A percentile compares a stretch with the other conserved stretches of the same genome.
Evolutionary conservation across 2,888 invertebrate species (phyloP).

Genomic region (Bimastos eiseni): DNA sequence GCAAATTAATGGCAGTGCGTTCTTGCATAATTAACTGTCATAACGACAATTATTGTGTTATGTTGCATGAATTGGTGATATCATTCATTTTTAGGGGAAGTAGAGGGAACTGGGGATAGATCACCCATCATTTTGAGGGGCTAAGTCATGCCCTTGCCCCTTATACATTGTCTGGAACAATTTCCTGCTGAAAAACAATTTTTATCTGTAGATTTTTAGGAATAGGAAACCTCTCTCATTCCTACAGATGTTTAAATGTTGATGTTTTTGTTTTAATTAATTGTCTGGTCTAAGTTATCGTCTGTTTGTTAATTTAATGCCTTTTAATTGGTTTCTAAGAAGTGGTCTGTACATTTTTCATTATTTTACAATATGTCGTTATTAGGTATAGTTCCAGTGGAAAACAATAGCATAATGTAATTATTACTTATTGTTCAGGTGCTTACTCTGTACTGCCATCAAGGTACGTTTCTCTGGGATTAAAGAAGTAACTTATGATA

Average conservation of each 20-base stretch:
- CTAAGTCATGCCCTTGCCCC: too few relatives aligned
- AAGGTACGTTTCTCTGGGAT: not conserved
- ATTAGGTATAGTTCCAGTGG: too few relatives aligned
- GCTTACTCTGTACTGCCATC: not conserved
- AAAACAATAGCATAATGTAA: too few relatives aligned
- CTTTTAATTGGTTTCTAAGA: not conserved
- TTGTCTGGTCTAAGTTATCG: not conserved
- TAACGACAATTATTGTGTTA: too few relatives aligned
- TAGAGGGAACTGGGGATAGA: too few relatives aligned
- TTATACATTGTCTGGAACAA: not conserved
- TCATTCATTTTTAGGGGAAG: too few relatives aligned
- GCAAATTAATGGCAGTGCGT: too few relatives aligned
- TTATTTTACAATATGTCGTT: not conserved
- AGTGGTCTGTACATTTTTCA: not conserved
- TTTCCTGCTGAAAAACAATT: not conserved
- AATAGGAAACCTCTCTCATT: not conserved
- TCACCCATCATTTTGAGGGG: too few relatives aligned
- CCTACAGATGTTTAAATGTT: not conserved
- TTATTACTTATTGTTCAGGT: not conserved
- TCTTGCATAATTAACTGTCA: too few relatives aligned
- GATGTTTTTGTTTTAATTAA: not conserved
- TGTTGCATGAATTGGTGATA: too few relatives aligned
- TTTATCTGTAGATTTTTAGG: not conserved
- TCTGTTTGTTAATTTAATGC: slow-evolving; percentile 4
- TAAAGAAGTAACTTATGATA: not conserved